Evolutionary conservation across 2,888 invertebrate species (phyloP).

Genomic region (Plagiodera versicolora): DNA sequence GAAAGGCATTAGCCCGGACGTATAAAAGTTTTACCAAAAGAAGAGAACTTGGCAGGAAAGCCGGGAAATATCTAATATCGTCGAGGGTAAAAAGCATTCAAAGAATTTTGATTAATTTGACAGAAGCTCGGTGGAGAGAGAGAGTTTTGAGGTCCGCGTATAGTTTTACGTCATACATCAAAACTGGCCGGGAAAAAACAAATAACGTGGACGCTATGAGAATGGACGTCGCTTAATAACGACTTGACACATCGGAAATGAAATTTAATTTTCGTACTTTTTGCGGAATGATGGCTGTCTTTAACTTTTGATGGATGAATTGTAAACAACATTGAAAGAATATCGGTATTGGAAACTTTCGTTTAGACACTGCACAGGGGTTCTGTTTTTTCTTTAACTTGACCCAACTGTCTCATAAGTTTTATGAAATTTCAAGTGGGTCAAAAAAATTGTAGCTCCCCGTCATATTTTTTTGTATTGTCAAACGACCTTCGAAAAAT

Average conservation of each 20-base stretch:
- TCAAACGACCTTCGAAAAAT: too few relatives aligned
- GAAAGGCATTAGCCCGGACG: conserved; percentile 27
- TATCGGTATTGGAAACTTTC: neutral
- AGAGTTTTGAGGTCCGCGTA: conserved; percentile 45
- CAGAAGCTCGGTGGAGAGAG: conserved; percentile 42
- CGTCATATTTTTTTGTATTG: too few relatives aligned
- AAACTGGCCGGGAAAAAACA: conserved; percentile 45
- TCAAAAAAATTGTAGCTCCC: too few relatives aligned
- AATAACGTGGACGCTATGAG: conserved; percentile 43
- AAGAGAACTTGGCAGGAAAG: conserved; percentile 24
- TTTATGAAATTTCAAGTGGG: too few relatives aligned
- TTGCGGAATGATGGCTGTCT: neutral
- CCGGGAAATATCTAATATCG: conserved; percentile 44
- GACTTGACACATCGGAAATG: conserved; percentile 14
- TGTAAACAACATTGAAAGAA: neutral
- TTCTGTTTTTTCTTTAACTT: too few relatives aligned
- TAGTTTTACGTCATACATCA: conserved; percentile 49
- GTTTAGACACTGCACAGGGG: too few relatives aligned
- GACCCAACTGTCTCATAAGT: too few relatives aligned
- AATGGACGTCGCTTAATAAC: conserved; percentile 48
- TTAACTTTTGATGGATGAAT: neutral
- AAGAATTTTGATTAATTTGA: conserved; percentile 51
- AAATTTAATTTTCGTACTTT: conserved; percentile 4
- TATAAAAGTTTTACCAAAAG: conserved; percentile 30
- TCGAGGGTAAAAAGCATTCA: conserved; percentile 38